Percentiles rank a stretch among this genome's conserved stretches.
Conservation (phyloP, 2,888 invertebrate genomes). For the Dolichomitus sp. region DNA sequence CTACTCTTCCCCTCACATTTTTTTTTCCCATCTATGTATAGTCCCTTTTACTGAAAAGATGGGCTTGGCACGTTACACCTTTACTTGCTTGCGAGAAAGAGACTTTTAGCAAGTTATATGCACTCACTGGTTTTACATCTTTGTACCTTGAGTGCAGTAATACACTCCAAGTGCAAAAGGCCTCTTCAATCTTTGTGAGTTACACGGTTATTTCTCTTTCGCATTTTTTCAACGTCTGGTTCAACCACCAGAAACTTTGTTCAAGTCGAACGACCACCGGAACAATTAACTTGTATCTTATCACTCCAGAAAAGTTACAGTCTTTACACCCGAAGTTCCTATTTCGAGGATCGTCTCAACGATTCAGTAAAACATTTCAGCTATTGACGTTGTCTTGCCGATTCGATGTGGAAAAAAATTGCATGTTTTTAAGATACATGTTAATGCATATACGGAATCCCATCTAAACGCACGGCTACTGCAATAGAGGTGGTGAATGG, state of each 20-base stretch:
- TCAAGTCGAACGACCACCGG: neutral
- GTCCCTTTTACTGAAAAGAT: neutral
- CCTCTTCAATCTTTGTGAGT: constrained; percentile 40
- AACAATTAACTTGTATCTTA: neutral
- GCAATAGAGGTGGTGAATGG: constrained; percentile 43
- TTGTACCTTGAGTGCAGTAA: constrained; percentile 24
- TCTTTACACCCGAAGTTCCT: too few relatives aligned
- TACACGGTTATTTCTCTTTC: constrained; percentile 35
- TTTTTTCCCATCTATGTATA: constrained; percentile 10
- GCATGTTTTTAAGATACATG: too few relatives aligned
- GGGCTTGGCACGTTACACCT: constrained; percentile 22
- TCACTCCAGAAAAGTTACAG: too few relatives aligned
- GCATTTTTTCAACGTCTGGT: constrained; percentile 32
- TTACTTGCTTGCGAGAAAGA: constrained; percentile 42
- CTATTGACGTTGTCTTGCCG: too few relatives aligned
- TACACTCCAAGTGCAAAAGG: constrained; percentile 39
- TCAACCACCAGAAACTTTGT: constrained; percentile 21
- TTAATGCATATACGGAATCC: neutral
- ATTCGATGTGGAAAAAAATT: too few relatives aligned
- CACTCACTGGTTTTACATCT: constrained; percentile 38
- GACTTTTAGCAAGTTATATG: constrained; percentile 57
- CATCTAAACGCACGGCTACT: constrained; percentile 34
- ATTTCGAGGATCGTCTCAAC: too few relatives aligned
- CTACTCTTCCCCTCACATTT: constrained; percentile 34
- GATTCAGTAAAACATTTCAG: too few relatives aligned